Evolutionary conservation across 2,888 invertebrate species (phyloP).

Genomic region (Cheilosia urbana): DNA sequence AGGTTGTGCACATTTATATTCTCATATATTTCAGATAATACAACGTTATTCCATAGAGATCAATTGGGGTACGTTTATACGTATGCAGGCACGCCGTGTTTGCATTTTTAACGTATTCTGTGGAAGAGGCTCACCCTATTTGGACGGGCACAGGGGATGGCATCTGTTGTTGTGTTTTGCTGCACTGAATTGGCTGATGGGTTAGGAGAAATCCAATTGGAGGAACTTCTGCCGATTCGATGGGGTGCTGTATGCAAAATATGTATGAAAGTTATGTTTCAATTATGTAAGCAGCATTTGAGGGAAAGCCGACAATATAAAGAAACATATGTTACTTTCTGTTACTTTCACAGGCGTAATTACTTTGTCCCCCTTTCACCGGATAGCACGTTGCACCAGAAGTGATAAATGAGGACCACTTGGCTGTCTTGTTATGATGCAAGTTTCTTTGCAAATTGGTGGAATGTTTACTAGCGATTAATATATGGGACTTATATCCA

Average conservation of each 20-base stretch:
- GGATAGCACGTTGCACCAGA: too few relatives aligned
- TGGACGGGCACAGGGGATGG: slow-evolving; percentile 41
- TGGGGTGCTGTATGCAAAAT: slow-evolving; percentile 72
- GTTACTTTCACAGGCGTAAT: slow-evolving; percentile 18
- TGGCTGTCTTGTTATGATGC: too few relatives aligned
- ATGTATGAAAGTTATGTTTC: slow-evolving; percentile 68
- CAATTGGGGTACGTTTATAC: slow-evolving; percentile 21
- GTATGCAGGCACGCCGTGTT: slow-evolving; percentile 62
- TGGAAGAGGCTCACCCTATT: slow-evolving; percentile 52
- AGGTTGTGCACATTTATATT: slow-evolving; percentile 70
- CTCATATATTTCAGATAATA: slow-evolving; percentile 64
- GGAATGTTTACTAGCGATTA: too few relatives aligned
- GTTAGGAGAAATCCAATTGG: slow-evolving; percentile 26
- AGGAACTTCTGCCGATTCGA: slow-evolving; percentile 58
- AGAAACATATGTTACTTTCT: slow-evolving; percentile 39
- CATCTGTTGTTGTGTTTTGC: slow-evolving; percentile 65
- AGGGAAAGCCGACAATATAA: background rate
- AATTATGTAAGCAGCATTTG: slow-evolving; percentile 55
- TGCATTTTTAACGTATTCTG: slow-evolving; percentile 66
- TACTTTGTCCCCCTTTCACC: background rate
- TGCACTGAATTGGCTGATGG: slow-evolving; percentile 49
- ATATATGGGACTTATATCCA: too few relatives aligned
- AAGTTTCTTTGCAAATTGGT: too few relatives aligned
- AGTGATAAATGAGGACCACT: too few relatives aligned
- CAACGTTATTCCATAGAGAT: slow-evolving; percentile 70